Percentiles rank a stretch among this genome's conserved stretches.
Conservation (phyloP, 2,113 vertebrate species). For the Gyps fulvus region DNA sequence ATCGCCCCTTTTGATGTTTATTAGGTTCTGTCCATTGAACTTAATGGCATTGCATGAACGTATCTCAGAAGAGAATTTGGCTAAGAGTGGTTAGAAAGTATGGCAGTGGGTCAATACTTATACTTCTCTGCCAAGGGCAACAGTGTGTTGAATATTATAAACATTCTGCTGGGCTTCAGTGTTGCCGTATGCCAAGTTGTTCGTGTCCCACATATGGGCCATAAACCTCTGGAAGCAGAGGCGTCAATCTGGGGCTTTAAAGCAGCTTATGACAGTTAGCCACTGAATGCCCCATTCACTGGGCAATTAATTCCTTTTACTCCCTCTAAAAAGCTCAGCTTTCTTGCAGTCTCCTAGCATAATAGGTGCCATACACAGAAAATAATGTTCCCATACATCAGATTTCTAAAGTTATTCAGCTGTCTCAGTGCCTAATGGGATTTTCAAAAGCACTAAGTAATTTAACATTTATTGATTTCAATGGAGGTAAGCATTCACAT, state of each 20-base stretch:
- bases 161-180: background rate
- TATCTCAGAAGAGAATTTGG: background rate
- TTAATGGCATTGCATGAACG: background rate
- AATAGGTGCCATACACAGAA: background rate
- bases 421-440: background rate
- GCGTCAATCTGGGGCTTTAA: background rate
- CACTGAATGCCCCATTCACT: background rate
- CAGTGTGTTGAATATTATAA: background rate
- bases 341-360: background rate
- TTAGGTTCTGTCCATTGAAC: background rate
- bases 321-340: background rate
- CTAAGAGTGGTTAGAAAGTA: background rate
- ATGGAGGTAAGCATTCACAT: background rate
- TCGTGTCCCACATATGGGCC: background rate
- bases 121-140: conserved; percentile 16
- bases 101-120: background rate
- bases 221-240: background rate
- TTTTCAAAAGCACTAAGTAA: conserved; percentile 6
- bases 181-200: background rate
- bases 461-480: conserved; percentile 30
- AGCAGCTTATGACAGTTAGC: background rate
- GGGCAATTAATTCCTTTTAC: background rate
- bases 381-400: background rate
- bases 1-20: background rate
- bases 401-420: background rate